Evolutionary conservation across 2,113 vertebrate species (phyloP).

Genomic region (Dunckerocampus dactyliophorus): DNA sequence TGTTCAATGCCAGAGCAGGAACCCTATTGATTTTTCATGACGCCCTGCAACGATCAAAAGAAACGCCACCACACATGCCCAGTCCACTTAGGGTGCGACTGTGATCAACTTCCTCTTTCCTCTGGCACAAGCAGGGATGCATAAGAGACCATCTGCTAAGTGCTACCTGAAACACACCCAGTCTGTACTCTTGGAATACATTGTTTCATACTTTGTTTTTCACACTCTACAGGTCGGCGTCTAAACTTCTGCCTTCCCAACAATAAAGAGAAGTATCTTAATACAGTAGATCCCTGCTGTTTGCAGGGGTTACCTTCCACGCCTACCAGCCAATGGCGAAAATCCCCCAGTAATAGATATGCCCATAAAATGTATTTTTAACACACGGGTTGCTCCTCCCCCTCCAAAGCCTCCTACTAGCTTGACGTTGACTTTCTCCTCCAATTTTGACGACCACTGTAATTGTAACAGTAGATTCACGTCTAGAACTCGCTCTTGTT

Average conservation of each 20-base stretch:
- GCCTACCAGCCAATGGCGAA: too few species aligned
- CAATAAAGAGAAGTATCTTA: neutral
- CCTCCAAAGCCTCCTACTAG: too few species aligned
- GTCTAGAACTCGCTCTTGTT: too few species aligned
- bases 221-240: neutral
- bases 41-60: neutral
- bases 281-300: too few species aligned
- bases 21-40: neutral
- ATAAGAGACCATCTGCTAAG: constrained; percentile 3
- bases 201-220: neutral
- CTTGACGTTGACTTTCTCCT: too few species aligned
- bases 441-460: too few species aligned
- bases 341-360: too few species aligned
- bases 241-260: too few species aligned
- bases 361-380: too few species aligned
- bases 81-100: neutral
- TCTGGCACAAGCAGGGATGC: neutral
- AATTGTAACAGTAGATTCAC: too few species aligned
- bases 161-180: neutral
- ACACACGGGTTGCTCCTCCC: too few species aligned
- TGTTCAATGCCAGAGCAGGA: neutral
- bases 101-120: neutral
- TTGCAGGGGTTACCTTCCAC: too few species aligned
- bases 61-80: neutral
- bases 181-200: neutral